phyloP scores from a whole-genome alignment of 2,888 invertebrate genomes.

The Xestia c-nigrum region DNA sequence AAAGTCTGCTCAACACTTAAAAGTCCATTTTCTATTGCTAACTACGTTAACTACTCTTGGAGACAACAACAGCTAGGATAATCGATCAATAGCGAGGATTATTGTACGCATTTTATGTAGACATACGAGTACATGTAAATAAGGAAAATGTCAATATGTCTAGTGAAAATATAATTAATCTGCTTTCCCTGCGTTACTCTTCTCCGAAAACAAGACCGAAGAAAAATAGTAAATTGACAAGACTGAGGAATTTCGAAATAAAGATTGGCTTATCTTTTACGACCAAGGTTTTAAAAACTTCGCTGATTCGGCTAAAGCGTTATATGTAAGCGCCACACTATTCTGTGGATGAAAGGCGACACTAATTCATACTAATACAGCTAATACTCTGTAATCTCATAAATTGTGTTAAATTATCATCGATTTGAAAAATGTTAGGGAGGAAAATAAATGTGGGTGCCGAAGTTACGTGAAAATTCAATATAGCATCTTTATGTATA shows the following conservation, averaged over 20 bases:
- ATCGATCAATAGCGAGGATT: background rate
- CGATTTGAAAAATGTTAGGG: background rate
- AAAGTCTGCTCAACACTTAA: slow-evolving; percentile 16
- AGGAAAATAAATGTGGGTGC: background rate
- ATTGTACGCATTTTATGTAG: background rate
- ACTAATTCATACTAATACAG: slow-evolving; percentile 10
- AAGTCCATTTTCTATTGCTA: slow-evolving; percentile 28
- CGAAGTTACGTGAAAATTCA: slow-evolving; percentile 32
- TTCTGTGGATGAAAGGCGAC: slow-evolving; percentile 15
- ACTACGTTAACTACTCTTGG: slow-evolving; percentile 22
- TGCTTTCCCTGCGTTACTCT: slow-evolving; percentile 1
- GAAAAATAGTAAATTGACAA: background rate
- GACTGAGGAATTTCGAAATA: slow-evolving; percentile 4
- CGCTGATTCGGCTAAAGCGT: slow-evolving; percentile 4
- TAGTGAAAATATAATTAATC: slow-evolving; percentile 11
- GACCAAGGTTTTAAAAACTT: slow-evolving; percentile 10
- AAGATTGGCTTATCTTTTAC: slow-evolving; percentile 19
- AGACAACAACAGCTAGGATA: background rate
- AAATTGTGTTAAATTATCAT: slow-evolving; percentile 1
- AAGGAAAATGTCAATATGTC: slow-evolving; percentile 10
- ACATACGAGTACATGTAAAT: background rate
- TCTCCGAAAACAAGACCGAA: slow-evolving; percentile 5
- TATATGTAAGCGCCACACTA: slow-evolving; percentile 1
- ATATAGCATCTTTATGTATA: slow-evolving; percentile 33
- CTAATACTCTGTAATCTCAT: slow-evolving; percentile 35